Percentiles rank a stretch among this genome's conserved stretches.
phyloP scores from a whole-genome alignment of 2,113 vertebrate genomes.

The Psittacus erithacus region DNA sequence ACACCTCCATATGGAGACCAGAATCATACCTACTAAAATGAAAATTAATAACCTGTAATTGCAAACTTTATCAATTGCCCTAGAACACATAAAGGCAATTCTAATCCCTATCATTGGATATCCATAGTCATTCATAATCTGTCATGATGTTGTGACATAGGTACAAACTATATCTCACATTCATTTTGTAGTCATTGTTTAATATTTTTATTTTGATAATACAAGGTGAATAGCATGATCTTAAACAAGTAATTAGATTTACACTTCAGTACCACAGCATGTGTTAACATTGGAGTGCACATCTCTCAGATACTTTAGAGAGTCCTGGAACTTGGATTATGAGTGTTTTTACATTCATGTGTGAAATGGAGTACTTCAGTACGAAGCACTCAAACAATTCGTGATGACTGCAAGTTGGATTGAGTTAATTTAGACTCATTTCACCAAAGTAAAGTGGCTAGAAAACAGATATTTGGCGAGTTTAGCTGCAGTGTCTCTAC shows the following conservation, averaged over 20 bases:
- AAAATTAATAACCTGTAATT: constrained; percentile 15
- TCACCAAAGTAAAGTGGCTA: background rate
- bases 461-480: background rate
- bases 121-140: background rate
- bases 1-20: background rate
- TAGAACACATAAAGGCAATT: background rate
- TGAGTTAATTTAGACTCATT: background rate
- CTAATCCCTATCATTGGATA: background rate
- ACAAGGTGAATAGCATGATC: background rate
- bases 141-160: background rate
- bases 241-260: background rate
- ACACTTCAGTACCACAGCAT: background rate
- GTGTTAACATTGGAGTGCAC: background rate
- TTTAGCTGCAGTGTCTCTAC: background rate
- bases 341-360: background rate
- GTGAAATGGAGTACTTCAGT: background rate
- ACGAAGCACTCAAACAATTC: background rate
- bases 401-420: background rate
- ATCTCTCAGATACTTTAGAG: background rate
- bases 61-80: background rate
- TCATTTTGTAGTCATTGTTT: background rate
- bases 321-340: background rate
- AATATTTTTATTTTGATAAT: background rate
- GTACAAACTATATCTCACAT: background rate
- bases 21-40: constrained; percentile 16